Evolutionary conservation across 2,888 invertebrate genomes (phyloP).

Genomic region (Phortica magna): DNA sequence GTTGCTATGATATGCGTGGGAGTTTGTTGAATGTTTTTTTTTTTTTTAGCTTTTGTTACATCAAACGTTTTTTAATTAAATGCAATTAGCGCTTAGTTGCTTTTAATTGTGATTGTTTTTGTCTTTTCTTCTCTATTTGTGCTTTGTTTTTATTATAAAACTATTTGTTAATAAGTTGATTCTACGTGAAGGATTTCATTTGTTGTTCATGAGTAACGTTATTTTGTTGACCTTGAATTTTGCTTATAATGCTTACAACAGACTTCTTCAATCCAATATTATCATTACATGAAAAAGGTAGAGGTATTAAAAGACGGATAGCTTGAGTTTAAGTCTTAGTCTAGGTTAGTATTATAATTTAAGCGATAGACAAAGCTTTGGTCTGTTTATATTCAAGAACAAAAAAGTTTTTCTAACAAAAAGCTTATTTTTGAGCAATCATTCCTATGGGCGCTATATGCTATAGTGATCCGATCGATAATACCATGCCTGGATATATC

Average conservation of each 20-base stretch:
- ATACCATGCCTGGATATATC: no score
- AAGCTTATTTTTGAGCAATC: no score
- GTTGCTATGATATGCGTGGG: slow-evolving; percentile 30
- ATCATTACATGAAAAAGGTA: no score
- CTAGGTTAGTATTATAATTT: no score
- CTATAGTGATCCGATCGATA: no score
- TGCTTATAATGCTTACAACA: neutral
- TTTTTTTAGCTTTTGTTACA: slow-evolving; percentile 21
- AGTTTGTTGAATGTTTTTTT: slow-evolving; percentile 8
- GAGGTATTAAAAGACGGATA: no score
- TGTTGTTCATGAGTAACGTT: neutral
- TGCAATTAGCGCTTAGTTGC: slow-evolving; percentile 29
- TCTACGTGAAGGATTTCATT: neutral
- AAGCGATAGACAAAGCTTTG: no score
- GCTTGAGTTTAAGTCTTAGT: no score
- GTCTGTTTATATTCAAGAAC: no score
- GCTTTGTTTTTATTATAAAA: neutral
- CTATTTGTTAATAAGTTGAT: slow-evolving; percentile 13
- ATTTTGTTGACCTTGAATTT: neutral
- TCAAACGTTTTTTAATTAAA: slow-evolving; percentile 32
- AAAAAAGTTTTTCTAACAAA: no score
- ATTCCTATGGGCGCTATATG: no score
- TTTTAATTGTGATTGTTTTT: slow-evolving; percentile 27
- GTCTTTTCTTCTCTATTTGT: neutral
- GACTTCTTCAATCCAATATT: no score